These are phyloP conservation scores for Syrrhaptes paradoxus DNA, from an alignment of 2,113 vertebrate genomes.

Conservation along the genomic window DNA sequence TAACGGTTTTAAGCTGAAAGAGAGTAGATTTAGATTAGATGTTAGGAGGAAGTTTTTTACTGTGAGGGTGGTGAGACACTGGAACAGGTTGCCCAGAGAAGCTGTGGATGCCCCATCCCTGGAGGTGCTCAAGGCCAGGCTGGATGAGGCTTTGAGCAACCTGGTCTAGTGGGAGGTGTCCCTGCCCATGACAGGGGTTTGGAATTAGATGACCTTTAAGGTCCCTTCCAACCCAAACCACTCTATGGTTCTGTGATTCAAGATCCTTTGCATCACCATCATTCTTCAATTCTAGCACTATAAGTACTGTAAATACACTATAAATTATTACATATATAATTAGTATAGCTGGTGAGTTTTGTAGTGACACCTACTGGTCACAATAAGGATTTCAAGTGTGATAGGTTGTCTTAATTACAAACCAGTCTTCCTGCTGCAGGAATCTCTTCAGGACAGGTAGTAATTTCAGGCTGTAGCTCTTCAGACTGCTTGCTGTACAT, in stretches of 20 bases:
- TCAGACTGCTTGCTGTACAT: neutral
- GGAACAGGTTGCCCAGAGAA: no score
- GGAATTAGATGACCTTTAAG: no score
- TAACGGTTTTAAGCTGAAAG: no score
- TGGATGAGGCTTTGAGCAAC: no score
- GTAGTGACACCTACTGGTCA: neutral
- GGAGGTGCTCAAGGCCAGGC: no score
- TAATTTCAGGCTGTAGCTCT: neutral
- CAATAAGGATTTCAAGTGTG: neutral
- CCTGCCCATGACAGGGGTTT: no score
- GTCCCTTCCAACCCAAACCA: no score
- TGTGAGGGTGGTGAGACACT: no score
- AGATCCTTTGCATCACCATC: neutral
- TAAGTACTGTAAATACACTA: neutral
- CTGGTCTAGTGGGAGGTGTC: no score
- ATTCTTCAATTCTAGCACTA: neutral
- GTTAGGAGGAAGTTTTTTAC: no score
- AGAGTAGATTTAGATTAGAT: no score
- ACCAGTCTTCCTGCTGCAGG: neutral
- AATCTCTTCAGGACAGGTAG: neutral
- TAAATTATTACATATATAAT: neutral
- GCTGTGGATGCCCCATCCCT: no score
- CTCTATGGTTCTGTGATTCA: neutral
- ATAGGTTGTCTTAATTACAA: neutral
- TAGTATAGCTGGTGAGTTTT: neutral